Evolutionary conservation across 1,140 invertebrate species (phyloP).

Genomic region (Cotesia vestalis): DNA sequence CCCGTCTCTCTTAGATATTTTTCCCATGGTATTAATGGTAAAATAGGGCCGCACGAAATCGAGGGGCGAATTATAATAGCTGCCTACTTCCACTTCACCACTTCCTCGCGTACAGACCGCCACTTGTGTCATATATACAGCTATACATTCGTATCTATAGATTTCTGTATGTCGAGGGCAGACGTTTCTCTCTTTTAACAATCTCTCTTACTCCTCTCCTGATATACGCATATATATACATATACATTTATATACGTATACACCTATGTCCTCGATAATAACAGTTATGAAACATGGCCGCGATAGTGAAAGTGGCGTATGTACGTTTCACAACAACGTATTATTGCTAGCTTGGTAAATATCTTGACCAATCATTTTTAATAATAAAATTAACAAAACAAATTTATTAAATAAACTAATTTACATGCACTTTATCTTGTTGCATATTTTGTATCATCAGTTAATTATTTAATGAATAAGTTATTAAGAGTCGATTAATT

Average conservation of each 20-base stretch:
- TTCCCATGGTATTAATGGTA: not conserved
- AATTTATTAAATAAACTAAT: too few relatives aligned
- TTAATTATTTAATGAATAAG: too few relatives aligned
- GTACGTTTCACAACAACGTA: constrained; percentile 53
- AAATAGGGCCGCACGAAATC: not conserved
- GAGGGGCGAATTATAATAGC: constrained; percentile 44
- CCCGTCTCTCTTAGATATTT: too few relatives aligned
- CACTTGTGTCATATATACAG: not conserved
- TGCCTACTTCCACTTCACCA: constrained; percentile 19
- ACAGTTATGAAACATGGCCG: constrained; percentile 60
- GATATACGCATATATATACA: constrained; percentile 4
- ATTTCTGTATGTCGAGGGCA: constrained; percentile 44
- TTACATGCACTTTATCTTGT: too few relatives aligned
- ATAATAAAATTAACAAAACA: too few relatives aligned
- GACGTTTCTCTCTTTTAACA: constrained; percentile 41
- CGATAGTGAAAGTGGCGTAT: constrained; percentile 62
- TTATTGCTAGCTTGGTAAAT: constrained; percentile 45
- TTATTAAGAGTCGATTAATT: too few relatives aligned
- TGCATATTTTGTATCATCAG: too few relatives aligned
- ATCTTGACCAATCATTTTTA: constrained; percentile 26
- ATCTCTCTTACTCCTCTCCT: constrained; percentile 38
- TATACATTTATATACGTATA: constrained; percentile 28
- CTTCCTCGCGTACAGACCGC: not conserved
- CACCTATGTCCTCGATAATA: constrained; percentile 61
- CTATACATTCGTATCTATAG: not conserved